Evolutionary conservation across 2,888 invertebrate species (phyloP).

Genomic region (Sthenelais limicola): DNA sequence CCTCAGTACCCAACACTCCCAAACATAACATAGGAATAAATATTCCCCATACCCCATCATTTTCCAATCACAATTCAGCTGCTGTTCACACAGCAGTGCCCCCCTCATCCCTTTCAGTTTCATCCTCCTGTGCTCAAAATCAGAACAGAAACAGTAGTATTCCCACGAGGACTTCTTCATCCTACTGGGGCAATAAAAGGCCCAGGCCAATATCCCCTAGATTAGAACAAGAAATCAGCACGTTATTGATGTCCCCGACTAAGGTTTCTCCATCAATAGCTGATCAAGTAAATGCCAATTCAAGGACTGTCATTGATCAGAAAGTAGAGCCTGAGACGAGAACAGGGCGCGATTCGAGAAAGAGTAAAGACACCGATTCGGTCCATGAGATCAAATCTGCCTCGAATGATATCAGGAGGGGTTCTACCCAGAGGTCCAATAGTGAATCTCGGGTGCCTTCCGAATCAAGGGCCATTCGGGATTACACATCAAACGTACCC

Average conservation of each 20-base stretch:
- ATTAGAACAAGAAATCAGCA: slow-evolving; percentile 28
- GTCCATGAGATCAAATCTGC: too few species aligned
- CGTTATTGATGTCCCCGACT: slow-evolving; percentile 21
- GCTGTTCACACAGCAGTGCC: too few species aligned
- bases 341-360: too few species aligned
- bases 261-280: slow-evolving; percentile 4
- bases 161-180: slow-evolving; percentile 8
- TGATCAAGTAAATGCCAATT: slow-evolving; percentile 5
- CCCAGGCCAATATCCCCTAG: slow-evolving; percentile 18
- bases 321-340: not conserved
- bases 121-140: not conserved
- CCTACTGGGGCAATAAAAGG: slow-evolving; percentile 25
- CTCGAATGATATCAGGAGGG: too few species aligned
- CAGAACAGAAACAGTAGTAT: slow-evolving; percentile 14
- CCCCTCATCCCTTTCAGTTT: slow-evolving; percentile 10
- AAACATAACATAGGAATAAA: slow-evolving; percentile 35
- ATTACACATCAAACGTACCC: not conserved
- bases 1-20: slow-evolving; percentile 42
- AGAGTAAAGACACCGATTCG: too few species aligned
- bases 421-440: not conserved
- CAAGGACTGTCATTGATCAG: not conserved
- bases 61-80: slow-evolving; percentile 1
- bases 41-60: not conserved
- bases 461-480: not conserved
- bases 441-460: slow-evolving; percentile 8